Evolutionary conservation across 2,797 vertebrate genomes (phyloP).

Genomic region (Hapalemur alaotrensis): DNA sequence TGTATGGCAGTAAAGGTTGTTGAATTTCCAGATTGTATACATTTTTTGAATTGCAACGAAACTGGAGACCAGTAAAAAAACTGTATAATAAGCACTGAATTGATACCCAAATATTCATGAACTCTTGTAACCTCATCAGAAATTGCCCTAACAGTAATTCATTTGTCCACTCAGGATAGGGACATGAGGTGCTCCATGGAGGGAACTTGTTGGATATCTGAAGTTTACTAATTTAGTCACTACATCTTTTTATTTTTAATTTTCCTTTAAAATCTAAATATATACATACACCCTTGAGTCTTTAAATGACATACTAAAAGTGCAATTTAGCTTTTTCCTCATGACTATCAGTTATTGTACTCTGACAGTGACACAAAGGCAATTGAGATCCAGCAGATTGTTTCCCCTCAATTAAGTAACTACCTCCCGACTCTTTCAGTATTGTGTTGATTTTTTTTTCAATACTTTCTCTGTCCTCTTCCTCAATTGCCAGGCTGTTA

Average conservation of each 20-base stretch:
- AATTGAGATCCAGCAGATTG: neutral
- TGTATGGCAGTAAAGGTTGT: neutral
- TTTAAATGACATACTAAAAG: neutral
- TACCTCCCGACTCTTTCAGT: neutral
- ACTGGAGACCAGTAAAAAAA: neutral
- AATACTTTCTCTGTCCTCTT: neutral
- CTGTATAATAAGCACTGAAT: neutral
- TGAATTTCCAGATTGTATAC: neutral
- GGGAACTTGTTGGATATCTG: neutral
- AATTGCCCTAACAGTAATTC: neutral
- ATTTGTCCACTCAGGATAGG: neutral
- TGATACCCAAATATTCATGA: neutral
- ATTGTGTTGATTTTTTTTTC: neutral
- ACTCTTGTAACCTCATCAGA: neutral
- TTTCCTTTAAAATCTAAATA: neutral
- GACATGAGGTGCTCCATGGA: neutral
- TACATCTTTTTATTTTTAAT: neutral
- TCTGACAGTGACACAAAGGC: neutral
- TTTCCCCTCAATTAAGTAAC: constrained; percentile 9
- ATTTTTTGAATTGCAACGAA: constrained; percentile 39
- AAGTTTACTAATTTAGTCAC: constrained; percentile 11
- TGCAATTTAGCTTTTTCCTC: constrained; percentile 10
- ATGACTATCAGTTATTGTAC: neutral
- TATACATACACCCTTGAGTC: neutral
- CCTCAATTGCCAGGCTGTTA: neutral